Evolutionary conservation across 1,140 invertebrate species (phyloP).

Genomic region (Macrostomum lignano): DNA sequence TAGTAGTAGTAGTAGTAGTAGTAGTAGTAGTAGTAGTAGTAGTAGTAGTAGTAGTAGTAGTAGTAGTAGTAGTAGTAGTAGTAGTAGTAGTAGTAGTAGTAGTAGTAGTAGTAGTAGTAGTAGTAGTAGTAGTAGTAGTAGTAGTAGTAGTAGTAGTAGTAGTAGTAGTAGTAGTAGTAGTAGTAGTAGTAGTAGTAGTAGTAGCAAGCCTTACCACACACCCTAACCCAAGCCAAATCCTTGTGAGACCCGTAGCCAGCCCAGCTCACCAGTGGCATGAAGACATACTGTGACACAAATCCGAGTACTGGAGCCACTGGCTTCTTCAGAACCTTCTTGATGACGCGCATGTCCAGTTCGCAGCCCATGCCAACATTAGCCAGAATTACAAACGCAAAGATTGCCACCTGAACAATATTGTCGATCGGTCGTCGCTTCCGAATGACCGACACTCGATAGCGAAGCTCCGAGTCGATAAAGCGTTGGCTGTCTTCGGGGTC

Average conservation of each 20-base stretch:
- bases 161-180: slow-evolving; percentile 10
- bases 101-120: slow-evolving; percentile 9
- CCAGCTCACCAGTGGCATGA: too few relatives aligned
- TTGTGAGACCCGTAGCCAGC: too few relatives aligned
- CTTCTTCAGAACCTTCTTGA: slow-evolving; percentile 17
- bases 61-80: slow-evolving; percentile 11
- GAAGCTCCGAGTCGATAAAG: too few relatives aligned
- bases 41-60: slow-evolving; percentile 8
- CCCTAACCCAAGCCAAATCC: slow-evolving; percentile 11
- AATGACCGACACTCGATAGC: too few relatives aligned
- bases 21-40: slow-evolving; percentile 8
- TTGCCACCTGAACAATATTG: too few relatives aligned
- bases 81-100: slow-evolving; percentile 11
- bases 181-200: slow-evolving; percentile 10
- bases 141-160: slow-evolving; percentile 9
- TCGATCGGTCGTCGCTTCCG: too few relatives aligned
- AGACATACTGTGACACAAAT: slow-evolving; percentile 23
- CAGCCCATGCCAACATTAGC: slow-evolving; percentile 28
- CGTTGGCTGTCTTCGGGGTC: too few relatives aligned
- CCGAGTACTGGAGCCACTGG: slow-evolving; percentile 25
- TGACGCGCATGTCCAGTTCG: slow-evolving; percentile 20
- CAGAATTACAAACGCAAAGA: too few relatives aligned
- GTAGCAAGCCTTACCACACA: slow-evolving; percentile 9
- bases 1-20: slow-evolving; percentile 9
- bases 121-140: slow-evolving; percentile 7